Evolutionary conservation across 2,113 vertebrate species (phyloP).

Genomic region (Eurystomus gularis): DNA sequence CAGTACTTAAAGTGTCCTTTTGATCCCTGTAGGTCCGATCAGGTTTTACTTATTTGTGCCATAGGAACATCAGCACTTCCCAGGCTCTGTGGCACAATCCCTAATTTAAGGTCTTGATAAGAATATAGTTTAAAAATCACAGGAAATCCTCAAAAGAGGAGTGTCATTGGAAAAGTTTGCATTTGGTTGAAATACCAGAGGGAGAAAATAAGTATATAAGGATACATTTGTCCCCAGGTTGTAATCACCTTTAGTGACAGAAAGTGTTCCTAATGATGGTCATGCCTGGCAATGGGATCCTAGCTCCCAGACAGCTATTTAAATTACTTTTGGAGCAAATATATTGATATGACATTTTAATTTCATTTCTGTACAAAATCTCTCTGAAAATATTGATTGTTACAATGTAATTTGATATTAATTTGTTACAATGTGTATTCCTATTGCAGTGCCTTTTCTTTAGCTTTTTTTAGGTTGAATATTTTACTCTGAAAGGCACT

Average conservation of each 20-base stretch:
- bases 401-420: neutral
- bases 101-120: neutral
- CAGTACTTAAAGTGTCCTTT: neutral
- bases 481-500: neutral
- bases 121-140: neutral
- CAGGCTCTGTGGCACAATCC: neutral
- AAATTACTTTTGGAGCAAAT: neutral
- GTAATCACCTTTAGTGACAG: neutral
- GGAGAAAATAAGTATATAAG: neutral
- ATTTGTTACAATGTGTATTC: neutral
- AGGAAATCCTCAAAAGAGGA: neutral
- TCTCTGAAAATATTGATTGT: neutral
- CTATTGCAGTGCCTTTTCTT: neutral
- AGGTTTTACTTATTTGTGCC: neutral
- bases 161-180: neutral
- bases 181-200: neutral
- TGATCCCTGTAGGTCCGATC: neutral
- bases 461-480: neutral
- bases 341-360: neutral
- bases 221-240: neutral
- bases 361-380: neutral
- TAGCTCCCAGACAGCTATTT: neutral
- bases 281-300: neutral
- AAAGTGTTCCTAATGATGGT: neutral
- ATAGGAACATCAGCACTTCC: neutral